A percentile compares a stretch with the other conserved stretches of the same genome.
phyloP scores from a whole-genome alignment of 30 jellyfish, hydroid and myxozoan genomes.

The Mastigias papua region DNA sequence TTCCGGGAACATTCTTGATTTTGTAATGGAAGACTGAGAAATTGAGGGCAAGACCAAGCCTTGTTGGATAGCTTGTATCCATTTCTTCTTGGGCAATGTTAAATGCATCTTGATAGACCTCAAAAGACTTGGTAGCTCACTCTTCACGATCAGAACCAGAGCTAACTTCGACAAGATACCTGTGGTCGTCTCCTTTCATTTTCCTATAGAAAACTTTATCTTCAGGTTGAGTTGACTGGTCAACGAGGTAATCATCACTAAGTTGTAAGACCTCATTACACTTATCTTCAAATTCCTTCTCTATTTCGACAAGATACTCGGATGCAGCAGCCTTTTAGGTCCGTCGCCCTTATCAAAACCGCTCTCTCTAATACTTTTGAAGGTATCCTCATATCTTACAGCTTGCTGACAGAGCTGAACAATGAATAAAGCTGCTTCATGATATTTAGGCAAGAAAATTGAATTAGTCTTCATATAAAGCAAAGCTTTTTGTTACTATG shows the following conservation, averaged over 20 bases:
- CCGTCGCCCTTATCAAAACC: constrained; percentile 60
- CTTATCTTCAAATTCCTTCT: constrained; percentile 83
- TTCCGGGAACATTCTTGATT: constrained; percentile 79
- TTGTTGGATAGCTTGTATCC: constrained; percentile 88
- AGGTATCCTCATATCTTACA: constrained; percentile 98
- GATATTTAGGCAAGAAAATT: no score
- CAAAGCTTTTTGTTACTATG: no score
- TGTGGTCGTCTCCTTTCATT: constrained; percentile 96
- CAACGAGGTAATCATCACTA: constrained; percentile 75
- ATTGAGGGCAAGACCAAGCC: constrained; percentile 97
- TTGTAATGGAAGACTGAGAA: constrained; percentile 95
- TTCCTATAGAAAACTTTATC: constrained; percentile 91
- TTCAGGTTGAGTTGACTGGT: constrained; percentile 59
- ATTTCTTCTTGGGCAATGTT: constrained; percentile 66
- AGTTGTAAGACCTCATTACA: constrained; percentile 86
- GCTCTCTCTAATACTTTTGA: constrained; percentile 72
- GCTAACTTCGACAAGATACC: constrained; percentile 93
- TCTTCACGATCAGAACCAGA: constrained; percentile 67
- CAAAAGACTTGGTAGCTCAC: constrained; percentile 67
- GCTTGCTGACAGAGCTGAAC: no score
- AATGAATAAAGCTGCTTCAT: no score
- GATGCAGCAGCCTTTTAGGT: constrained; percentile 36
- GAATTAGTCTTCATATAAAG: no score
- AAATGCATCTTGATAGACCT: constrained; percentile 91
- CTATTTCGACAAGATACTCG: constrained; percentile 67